Percentiles rank a stretch among this genome's conserved stretches.
phyloP scores from a whole-genome alignment of 2,797 vertebrate species.

The Argyrosomus regius region DNA sequence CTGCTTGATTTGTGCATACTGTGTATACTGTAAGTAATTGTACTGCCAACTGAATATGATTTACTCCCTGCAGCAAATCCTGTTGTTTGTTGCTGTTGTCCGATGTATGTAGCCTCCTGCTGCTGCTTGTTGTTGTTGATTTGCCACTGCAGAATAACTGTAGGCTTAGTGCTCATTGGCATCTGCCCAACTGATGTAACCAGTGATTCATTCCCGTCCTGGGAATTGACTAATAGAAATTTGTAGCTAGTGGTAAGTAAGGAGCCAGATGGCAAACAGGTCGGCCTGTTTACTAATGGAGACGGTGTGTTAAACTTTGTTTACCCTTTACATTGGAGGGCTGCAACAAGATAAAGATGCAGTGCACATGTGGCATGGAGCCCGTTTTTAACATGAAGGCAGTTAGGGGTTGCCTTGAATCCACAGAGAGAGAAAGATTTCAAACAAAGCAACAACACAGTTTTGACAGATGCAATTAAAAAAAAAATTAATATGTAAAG shows the following conservation, averaged over 20 bases:
- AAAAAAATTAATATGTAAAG: background rate
- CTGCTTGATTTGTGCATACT: constrained; percentile 35
- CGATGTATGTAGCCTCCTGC: constrained; percentile 39
- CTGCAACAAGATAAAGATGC: background rate
- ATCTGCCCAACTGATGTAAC: constrained; percentile 67
- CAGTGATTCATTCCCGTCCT: constrained; percentile 47
- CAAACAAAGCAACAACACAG: background rate
- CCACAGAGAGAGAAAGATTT: fast-evolving
- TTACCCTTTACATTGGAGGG: constrained; percentile 29
- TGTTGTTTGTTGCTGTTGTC: constrained; percentile 57
- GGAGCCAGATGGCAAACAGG: constrained; percentile 63
- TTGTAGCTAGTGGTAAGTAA: constrained; percentile 47
- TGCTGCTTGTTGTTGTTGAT: constrained; percentile 53
- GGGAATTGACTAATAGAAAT: constrained; percentile 52
- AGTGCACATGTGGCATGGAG: background rate
- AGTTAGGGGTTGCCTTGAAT: background rate
- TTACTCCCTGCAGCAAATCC: constrained; percentile 53
- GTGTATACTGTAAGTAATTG: constrained; percentile 35
- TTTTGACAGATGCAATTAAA: background rate
- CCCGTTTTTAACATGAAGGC: background rate
- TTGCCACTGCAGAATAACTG: constrained; percentile 55
- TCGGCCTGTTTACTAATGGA: constrained; percentile 54
- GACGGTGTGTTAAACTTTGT: constrained; percentile 42
- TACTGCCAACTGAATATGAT: constrained; percentile 40
- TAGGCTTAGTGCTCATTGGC: constrained; percentile 52